A percentile compares a stretch with the other conserved stretches of the same genome.
phyloP scores from a whole-genome alignment of 2,113 vertebrate genomes.

The Tinamus guttatus region DNA sequence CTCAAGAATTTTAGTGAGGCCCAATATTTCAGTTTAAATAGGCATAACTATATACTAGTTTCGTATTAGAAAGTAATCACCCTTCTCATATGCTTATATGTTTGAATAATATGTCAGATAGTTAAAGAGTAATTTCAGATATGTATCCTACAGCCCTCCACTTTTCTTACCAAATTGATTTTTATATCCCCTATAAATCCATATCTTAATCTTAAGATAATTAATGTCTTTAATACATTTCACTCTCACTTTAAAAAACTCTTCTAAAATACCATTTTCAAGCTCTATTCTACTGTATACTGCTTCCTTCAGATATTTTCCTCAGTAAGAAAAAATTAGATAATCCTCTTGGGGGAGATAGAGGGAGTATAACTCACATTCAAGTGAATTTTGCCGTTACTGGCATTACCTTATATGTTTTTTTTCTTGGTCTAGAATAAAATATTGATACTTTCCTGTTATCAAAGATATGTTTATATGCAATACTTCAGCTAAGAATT shows the following conservation, averaged over 20 bases:
- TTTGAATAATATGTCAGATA: neutral
- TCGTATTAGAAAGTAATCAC: neutral
- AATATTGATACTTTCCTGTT: neutral
- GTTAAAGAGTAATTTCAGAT: neutral
- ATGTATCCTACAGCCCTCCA: neutral
- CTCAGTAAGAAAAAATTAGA: neutral
- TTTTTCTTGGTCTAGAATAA: neutral
- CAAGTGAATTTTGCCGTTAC: neutral
- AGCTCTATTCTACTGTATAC: neutral
- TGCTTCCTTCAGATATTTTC: neutral
- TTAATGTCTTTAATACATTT: slow-evolving; percentile 1
- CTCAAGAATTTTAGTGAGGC: neutral
- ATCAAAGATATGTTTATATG: neutral
- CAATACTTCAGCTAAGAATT: neutral
- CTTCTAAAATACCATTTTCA: neutral
- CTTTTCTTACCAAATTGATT: neutral
- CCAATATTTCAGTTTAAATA: neutral
- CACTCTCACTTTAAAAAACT: neutral
- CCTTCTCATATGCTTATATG: neutral
- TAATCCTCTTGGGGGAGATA: neutral
- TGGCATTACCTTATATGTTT: neutral
- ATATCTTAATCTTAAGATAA: slow-evolving; percentile 1
- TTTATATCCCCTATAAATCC: slow-evolving; percentile 12
- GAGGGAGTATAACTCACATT: neutral
- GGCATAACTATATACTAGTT: neutral